Percentiles rank a stretch among this genome's conserved stretches.
phyloP scores from a whole-genome alignment of 1,140 invertebrate genomes.

The Piezodorus guildinii region DNA sequence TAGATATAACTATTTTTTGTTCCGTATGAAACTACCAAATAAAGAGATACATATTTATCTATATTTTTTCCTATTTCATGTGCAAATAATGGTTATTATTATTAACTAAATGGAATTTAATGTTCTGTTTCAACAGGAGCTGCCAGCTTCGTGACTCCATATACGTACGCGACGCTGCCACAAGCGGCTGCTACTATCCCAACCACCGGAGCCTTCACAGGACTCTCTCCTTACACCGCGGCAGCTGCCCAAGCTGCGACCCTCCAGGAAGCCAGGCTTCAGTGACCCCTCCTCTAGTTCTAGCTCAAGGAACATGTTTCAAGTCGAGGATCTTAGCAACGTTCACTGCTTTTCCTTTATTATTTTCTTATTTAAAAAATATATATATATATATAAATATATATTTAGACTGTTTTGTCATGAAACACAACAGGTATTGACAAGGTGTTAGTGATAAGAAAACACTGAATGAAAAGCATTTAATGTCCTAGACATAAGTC shows the following conservation, averaged over 20 bases:
- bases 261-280: constrained; percentile 32
- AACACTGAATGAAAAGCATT: too few relatives aligned
- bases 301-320: constrained; percentile 12
- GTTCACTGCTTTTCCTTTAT: not conserved
- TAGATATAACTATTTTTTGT: too few relatives aligned
- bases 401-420: not conserved
- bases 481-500: too few relatives aligned
- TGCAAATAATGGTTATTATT: too few relatives aligned
- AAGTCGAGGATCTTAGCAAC: constrained; percentile 1
- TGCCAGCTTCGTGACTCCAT: constrained; percentile 32
- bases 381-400: not conserved
- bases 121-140: constrained; percentile 26
- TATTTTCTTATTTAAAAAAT: not conserved
- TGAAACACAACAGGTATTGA: too few relatives aligned
- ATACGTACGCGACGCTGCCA: constrained; percentile 32
- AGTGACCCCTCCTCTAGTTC: constrained; percentile 27
- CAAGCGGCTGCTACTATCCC: constrained; percentile 29
- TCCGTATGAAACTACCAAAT: too few relatives aligned
- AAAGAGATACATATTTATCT: too few relatives aligned
- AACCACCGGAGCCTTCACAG: constrained; percentile 28
- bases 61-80: too few relatives aligned
- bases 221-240: constrained; percentile 31
- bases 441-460: too few relatives aligned
- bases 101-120: not conserved
- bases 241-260: constrained; percentile 30